These are phyloP conservation scores for Mirounga angustirostris DNA, from an alignment of 2,113 vertebrate genomes.

Conservation along the genomic window DNA sequence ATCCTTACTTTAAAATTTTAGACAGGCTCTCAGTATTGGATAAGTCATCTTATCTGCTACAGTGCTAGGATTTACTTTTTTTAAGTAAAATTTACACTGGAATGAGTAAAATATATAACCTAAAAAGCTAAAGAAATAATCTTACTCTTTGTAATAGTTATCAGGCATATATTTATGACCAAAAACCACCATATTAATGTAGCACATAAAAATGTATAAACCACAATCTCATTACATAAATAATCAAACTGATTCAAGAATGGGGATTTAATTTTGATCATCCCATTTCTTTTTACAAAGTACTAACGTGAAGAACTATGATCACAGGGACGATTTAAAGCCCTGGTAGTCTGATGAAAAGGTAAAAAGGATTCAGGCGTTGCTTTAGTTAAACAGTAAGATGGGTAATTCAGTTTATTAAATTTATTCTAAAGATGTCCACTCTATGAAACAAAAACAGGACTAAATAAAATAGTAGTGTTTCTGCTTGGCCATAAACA, in stretches of 20 bases:
- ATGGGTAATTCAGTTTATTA: not conserved
- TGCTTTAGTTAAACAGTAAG: slow-evolving; percentile 31
- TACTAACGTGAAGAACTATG: not conserved
- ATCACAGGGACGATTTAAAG: not conserved
- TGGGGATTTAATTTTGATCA: not conserved
- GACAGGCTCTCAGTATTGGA: not conserved
- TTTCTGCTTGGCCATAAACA: slow-evolving; percentile 36
- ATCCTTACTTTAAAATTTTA: slow-evolving; percentile 23
- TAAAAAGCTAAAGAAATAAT: not conserved
- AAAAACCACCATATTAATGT: not conserved
- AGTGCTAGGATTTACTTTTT: slow-evolving; percentile 27
- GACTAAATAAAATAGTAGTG: slow-evolving; percentile 16
- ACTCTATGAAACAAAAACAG: not conserved
- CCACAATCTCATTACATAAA: slow-evolving; percentile 9
- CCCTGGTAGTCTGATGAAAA: not conserved
- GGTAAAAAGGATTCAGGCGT: not conserved
- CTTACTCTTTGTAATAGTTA: not conserved
- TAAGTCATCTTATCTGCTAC: not conserved
- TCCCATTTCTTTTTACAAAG: slow-evolving; percentile 19
- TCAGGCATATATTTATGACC: not conserved
- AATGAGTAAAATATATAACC: slow-evolving; percentile 4
- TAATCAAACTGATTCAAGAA: slow-evolving; percentile 39
- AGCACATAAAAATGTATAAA: not conserved
- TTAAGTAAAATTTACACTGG: slow-evolving; percentile 40
- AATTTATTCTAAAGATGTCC: slow-evolving; percentile 43